Percentiles rank a stretch among this genome's conserved stretches.
Evolutionary conservation across 2,797 vertebrate species (phyloP).

Genomic region (Rousettus madagascariensis): DNA sequence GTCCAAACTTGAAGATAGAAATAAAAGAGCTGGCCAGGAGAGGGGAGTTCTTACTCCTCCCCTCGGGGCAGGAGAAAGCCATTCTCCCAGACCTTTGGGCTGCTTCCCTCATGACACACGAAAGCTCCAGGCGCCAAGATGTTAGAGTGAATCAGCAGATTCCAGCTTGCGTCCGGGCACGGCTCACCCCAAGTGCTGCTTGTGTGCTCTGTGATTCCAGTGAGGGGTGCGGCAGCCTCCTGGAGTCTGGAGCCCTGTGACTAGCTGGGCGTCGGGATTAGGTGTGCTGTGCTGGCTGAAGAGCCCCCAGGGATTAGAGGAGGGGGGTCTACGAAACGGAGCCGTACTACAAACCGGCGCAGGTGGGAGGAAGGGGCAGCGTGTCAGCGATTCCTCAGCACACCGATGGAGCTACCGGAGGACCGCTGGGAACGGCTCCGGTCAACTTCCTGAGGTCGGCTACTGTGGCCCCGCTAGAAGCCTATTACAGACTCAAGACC

Average conservation of each 20-base stretch:
- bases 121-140: not conserved
- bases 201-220: not conserved
- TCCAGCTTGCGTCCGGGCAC: not conserved
- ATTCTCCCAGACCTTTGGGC: conserved; percentile 8
- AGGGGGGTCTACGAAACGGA: not conserved
- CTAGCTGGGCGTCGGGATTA: not conserved
- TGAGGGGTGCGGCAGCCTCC: not conserved
- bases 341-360: not conserved
- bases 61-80: not conserved
- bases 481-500: not conserved
- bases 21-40: not conserved
- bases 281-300: not conserved
- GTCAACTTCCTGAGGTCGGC: no score
- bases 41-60: not conserved
- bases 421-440: fast-evolving
- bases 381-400: fast-evolving
- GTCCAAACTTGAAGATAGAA: not conserved
- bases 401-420: not conserved
- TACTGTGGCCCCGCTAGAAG: not conserved
- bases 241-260: not conserved
- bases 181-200: not conserved
- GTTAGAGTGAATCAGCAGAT: conserved; percentile 40
- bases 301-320: not conserved
- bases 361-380: not conserved
- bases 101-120: not conserved